Evolutionary conservation across 2,888 invertebrate genomes (phyloP).

Genomic region (Agrilus cyanescens): DNA sequence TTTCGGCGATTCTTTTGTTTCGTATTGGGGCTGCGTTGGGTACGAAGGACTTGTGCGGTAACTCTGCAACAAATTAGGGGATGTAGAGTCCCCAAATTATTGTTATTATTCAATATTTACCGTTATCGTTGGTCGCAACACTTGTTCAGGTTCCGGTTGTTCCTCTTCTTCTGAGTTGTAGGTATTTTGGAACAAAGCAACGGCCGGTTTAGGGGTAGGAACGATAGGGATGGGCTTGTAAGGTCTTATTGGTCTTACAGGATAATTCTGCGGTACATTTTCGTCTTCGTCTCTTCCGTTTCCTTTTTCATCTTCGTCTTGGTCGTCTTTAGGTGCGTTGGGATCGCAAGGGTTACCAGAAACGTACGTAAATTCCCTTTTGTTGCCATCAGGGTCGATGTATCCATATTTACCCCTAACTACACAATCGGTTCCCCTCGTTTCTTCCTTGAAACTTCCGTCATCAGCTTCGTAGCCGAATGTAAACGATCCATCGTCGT

Average conservation of each 20-base stretch:
- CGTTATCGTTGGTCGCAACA: constrained; percentile 31
- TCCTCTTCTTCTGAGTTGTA: constrained; percentile 51
- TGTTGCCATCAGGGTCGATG: constrained; percentile 76
- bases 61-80: too few species aligned
- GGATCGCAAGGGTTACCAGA: constrained; percentile 80
- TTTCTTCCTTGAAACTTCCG: constrained; percentile 79
- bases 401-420: constrained; percentile 81
- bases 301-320: constrained; percentile 39
- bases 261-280: constrained; percentile 51
- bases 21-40: constrained; percentile 20
- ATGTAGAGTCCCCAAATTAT: not conserved
- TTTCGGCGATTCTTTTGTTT: constrained; percentile 20
- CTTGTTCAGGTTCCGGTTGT: constrained; percentile 43
- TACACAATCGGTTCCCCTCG: constrained; percentile 73
- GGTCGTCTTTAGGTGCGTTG: constrained; percentile 62
- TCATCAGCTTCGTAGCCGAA: constrained; percentile 78
- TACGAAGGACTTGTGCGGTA: constrained; percentile 10
- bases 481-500: constrained; percentile 74
- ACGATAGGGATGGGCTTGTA: constrained; percentile 31
- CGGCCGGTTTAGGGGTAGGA: constrained; percentile 38
- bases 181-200: constrained; percentile 60
- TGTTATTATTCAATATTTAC: constrained; percentile 10
- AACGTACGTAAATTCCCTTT: constrained; percentile 75
- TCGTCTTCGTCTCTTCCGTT: constrained; percentile 37
- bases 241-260: constrained; percentile 40